Evolutionary conservation across 2,797 vertebrate genomes (phyloP).

Genomic region (Eulemur rubriventer): DNA sequence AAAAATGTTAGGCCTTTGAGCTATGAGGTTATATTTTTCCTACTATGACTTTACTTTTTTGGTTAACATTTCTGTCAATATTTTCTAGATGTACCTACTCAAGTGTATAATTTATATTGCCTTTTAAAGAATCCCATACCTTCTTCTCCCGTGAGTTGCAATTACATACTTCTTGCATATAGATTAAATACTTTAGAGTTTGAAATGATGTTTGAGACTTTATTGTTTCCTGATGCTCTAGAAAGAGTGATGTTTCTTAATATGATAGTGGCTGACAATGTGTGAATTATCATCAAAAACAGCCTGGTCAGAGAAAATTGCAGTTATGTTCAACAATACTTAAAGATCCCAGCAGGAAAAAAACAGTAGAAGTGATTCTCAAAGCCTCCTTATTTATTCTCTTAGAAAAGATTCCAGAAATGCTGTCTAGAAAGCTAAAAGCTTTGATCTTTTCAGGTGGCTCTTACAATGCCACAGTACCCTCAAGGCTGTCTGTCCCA

Average conservation of each 20-base stretch:
- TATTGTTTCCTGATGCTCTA: background rate
- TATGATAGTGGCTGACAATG: background rate
- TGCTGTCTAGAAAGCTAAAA: background rate
- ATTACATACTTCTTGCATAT: background rate
- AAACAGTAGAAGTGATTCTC: background rate
- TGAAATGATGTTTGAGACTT: background rate
- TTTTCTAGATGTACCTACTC: background rate
- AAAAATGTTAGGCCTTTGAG: background rate
- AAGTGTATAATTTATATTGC: background rate
- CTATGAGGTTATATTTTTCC: background rate
- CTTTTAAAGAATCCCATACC: background rate
- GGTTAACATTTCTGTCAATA: background rate
- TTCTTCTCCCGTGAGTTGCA: background rate
- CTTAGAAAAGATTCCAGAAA: background rate
- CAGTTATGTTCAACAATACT: background rate
- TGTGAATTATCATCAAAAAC: background rate
- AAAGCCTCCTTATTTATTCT: background rate
- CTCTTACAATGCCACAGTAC: background rate
- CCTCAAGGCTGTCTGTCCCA: background rate
- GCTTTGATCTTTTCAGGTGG: background rate
- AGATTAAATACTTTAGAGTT: constrained; percentile 12
- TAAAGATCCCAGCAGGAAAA: background rate
- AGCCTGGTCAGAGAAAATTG: background rate
- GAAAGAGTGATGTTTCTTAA: background rate
- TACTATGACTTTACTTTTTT: background rate